phyloP scores from a whole-genome alignment of 2,888 invertebrate species.

The Thysanoteuthis rhombus region DNA sequence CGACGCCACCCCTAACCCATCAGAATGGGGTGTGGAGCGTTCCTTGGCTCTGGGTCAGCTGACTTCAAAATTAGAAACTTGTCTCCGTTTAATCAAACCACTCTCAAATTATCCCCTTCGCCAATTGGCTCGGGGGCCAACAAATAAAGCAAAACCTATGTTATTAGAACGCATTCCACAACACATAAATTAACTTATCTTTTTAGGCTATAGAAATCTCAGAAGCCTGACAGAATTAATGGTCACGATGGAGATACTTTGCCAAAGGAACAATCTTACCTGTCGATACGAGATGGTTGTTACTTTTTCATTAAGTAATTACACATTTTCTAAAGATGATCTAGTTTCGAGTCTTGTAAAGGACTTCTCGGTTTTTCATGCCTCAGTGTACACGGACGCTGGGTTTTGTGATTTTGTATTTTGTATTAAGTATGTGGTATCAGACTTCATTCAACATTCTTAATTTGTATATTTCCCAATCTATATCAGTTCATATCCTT shows the following conservation, averaged over 20 bases:
- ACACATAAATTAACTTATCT: slow-evolving; percentile 12
- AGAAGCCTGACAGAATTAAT: not conserved
- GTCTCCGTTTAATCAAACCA: not conserved
- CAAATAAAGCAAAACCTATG: not conserved
- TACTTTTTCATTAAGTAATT: not conserved
- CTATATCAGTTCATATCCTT: too few species aligned
- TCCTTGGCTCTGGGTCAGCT: not conserved
- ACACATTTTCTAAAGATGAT: not conserved
- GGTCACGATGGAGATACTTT: not conserved
- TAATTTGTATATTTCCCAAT: too few species aligned
- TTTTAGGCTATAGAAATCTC: not conserved
- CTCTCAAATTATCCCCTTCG: not conserved
- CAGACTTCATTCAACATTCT: too few species aligned
- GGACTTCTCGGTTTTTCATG: not conserved
- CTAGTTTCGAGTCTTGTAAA: not conserved
- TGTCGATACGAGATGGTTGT: not conserved
- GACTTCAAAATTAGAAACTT: not conserved
- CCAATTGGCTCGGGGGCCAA: not conserved
- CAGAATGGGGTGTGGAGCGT: not conserved
- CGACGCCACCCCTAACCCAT: not conserved
- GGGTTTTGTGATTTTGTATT: too few species aligned
- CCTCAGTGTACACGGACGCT: not conserved
- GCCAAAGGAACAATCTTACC: not conserved
- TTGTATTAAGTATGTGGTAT: too few species aligned
- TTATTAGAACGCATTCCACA: not conserved